Evolutionary conservation across 2,797 vertebrate species (phyloP).

Genomic region (Coreius guichenoti): DNA sequence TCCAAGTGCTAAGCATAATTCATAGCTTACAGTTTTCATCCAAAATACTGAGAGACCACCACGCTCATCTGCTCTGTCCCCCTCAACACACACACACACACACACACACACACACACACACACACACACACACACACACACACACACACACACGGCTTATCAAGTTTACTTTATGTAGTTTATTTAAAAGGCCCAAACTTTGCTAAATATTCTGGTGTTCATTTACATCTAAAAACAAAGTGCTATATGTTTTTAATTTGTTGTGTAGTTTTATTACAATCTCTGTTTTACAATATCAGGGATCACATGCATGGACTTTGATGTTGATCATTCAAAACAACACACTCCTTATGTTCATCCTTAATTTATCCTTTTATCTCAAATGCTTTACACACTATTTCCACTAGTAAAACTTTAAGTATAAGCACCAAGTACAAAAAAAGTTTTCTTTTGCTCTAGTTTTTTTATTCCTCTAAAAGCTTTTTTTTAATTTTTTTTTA

Average conservation of each 20-base stretch:
- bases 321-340: not conserved
- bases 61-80: slow-evolving; percentile 25
- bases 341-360: not conserved
- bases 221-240: not conserved
- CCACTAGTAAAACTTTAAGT: not conserved
- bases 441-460: not conserved
- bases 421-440: not conserved
- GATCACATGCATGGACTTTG: not conserved
- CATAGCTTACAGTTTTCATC: not conserved
- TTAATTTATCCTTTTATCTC: slow-evolving; percentile 5
- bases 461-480: not conserved
- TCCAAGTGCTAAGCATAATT: not conserved
- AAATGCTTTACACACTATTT: not conserved
- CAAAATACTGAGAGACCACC: not conserved
- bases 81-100: not conserved
- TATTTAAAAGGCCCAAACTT: not conserved
- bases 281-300: not conserved
- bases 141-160: slow-evolving; percentile 11
- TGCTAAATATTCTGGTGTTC: not conserved
- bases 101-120: not conserved
- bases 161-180: not conserved
- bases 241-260: not conserved
- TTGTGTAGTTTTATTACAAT: not conserved
- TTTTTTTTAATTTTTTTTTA: slow-evolving; percentile 18
- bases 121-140: not conserved